A percentile compares a stretch with the other conserved stretches of the same genome.
Evolutionary conservation across 2,113 vertebrate species (phyloP).

Genomic region (Bettongia penicillata): DNA sequence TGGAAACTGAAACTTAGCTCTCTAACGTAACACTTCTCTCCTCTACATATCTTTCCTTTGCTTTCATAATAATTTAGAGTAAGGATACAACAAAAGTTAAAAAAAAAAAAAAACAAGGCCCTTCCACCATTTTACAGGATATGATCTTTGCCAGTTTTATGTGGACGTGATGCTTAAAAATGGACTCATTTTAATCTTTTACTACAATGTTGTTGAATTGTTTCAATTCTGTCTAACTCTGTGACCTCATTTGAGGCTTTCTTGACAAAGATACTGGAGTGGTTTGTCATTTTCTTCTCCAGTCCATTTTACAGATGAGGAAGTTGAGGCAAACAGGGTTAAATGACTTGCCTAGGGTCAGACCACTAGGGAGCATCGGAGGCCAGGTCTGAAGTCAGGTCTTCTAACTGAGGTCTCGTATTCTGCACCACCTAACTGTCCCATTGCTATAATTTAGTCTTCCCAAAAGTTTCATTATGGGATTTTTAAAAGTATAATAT

Average conservation of each 20-base stretch:
- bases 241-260: background rate
- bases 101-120: background rate
- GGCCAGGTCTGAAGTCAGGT: background rate
- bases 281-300: background rate
- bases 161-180: background rate
- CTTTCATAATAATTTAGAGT: background rate
- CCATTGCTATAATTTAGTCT: background rate
- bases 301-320: background rate
- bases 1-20: slow-evolving; percentile 24
- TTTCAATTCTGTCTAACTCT: background rate
- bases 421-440: background rate
- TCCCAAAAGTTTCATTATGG: background rate
- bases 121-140: background rate
- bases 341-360: background rate
- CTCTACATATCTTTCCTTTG: background rate
- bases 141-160: background rate
- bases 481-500: background rate
- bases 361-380: background rate
- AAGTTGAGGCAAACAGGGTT: background rate
- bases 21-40: background rate
- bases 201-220: background rate
- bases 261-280: background rate
- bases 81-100: background rate
- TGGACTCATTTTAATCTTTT: background rate
- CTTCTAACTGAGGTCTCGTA: background rate